Percentiles rank a stretch among this genome's conserved stretches.
phyloP scores from a whole-genome alignment of 2,797 vertebrate species.

The Leontopithecus rosalia region DNA sequence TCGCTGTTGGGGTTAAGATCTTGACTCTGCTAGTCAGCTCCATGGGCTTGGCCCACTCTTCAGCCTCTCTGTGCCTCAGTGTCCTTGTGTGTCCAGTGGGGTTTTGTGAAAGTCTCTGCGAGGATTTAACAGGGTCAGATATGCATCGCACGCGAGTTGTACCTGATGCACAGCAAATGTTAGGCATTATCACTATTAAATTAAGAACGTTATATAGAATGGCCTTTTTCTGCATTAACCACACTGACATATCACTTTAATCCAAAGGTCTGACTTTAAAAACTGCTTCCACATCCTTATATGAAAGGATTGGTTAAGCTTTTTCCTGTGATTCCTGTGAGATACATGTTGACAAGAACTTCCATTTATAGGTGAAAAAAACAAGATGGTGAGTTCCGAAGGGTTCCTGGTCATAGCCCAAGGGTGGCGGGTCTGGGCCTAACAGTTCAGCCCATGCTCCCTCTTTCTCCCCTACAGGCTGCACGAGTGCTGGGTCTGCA shows the following conservation, averaged over 20 bases:
- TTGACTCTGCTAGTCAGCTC: not conserved
- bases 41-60: not conserved
- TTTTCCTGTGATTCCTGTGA: not conserved
- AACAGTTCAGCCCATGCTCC: not conserved
- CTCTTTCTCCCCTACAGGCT: not conserved
- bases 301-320: not conserved
- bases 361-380: not conserved
- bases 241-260: not conserved
- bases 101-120: not conserved
- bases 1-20: not conserved
- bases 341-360: not conserved
- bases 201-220: not conserved
- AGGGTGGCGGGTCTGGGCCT: rapidly evolving
- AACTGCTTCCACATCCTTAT: not conserved
- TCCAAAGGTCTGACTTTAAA: not conserved
- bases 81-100: not conserved
- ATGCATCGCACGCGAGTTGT: not conserved
- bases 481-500: rapidly evolving
- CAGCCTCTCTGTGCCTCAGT: not conserved
- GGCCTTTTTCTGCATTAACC: not conserved
- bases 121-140: not conserved
- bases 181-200: not conserved
- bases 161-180: too few relatives aligned
- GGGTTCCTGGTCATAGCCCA: not conserved
- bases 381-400: not conserved